Base-by-base conservation (phyloP, 2,888 invertebrate species). In the Byasa hedistus region DNA sequence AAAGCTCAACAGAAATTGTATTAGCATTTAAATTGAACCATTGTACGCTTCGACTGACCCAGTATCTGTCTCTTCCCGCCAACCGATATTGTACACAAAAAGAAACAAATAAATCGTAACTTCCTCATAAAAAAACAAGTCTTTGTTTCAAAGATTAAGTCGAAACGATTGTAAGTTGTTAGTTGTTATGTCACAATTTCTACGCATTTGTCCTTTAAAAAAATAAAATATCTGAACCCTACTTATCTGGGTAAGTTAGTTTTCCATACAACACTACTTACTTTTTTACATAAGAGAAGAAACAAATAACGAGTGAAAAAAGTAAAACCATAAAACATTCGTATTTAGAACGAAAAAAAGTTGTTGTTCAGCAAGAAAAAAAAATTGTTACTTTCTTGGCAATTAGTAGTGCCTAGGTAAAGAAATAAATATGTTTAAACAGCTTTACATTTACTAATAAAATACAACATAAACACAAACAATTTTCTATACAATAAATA, bases 21-120 rank as follows among this genome's bases (percentile, higher is more conserved):
- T 88, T 87, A 81, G 80, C 87, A 88, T 88, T 82, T 85, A 86
- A 83, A 86, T 85, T 80, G 82, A 73, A 73, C 70, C 68, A 70
- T 71, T 73, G 71, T 68, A 64, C 66, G 39, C 63, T 68, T 67
- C 65, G 70, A 75, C 68, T 71, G 69, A 69, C 67, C 68, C 70
- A 72, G 69, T 70, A 69, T 68, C 64, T 56, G 12, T 39, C 57
- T 69, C 21, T 56, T 56, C 65, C 44, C 55, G 32, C 61, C n/a
- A 61, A 67, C 60, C 21, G 61, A 65, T 65, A 66, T 65, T 57
- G 44, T 63, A 59, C 61, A 56, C 36, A 55, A 27, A 56, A 39
- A 56, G 48, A 21, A 61, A 60, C 19, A 56, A 55, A 32, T 54
- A 39, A 32, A 10, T 56, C 55, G 48, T 24, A 32, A 57, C 23